Evolutionary conservation across 2,797 vertebrate species (phyloP), one percentile per base, ranked within the genome.

Genomic region (Propithecus deckenii): DNA sequence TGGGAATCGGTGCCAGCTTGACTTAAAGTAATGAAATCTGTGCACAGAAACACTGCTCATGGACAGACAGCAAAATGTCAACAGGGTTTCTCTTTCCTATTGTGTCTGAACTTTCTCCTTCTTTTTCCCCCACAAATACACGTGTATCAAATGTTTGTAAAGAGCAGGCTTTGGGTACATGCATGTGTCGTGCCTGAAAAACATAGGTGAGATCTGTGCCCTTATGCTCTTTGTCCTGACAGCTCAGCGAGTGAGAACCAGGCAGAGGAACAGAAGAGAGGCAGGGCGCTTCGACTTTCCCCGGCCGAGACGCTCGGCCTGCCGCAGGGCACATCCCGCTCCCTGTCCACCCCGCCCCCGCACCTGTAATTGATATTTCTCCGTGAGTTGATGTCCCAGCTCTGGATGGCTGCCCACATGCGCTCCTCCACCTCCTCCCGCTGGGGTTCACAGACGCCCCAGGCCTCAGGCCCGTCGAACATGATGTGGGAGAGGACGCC

Each of bases 331-430:
- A 14, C 7, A 8, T 22, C 55, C n/a, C 25, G 0, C 13, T 2
- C 13, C 3, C n/a, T 55, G 11, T 48, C 74, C 30, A 4, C 20
- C 90, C 72, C 32, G 6, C 4, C 41, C 12, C 9, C 6, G 1
- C 55, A 99, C 99, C 99, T 99, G 99, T 99, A 99, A 97, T 99
- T 99, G 96, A 99, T 99, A 98, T 99, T 99, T 81, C 99, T 99
- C n/a, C 99, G 99, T 5, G 99, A 99, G 98, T 98, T 99, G 95
- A 99, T 99, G 52, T 99, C 99, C 99, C 99, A 99, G 98, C 99
- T 99, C 98, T 99, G 99, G 98, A 99, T 99, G 95, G 99, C 99
- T 0, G 99, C 98, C 99, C 99, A 99, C 99, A 99, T 99, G 91
- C 99, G 99, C 93, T 99, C 99, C 96, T 99, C 99, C 86, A 99